Evolutionary conservation across 2,113 vertebrate genomes (phyloP), one percentile per base, ranked within the genome.

Genomic region (Hippolais icterina): DNA sequence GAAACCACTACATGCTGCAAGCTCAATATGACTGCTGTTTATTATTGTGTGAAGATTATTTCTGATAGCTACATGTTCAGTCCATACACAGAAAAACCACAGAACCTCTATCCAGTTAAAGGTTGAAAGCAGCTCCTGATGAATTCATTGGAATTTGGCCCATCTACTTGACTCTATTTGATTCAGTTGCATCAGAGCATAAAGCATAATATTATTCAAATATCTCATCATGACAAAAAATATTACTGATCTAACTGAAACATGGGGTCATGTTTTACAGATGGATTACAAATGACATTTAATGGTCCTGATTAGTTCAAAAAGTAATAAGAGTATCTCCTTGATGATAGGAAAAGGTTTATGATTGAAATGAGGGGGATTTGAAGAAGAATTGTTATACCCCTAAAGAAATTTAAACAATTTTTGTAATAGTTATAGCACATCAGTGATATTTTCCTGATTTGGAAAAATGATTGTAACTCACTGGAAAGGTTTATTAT

Each of bases 401-500:
- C 71, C 90, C 90, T 95, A 94, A 95, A 97, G 96, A 95, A 97
- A 97, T 96, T 94, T 72, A 97, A 95, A 96, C 90, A 97, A 70
- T 96, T 97, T 95, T 97, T 95, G 47, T 97, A 92, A 86, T 88
- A 78, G 90, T 88, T 96, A 95, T 81, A 92, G 59, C 71, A 89
- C 52, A 90, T 77, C 88, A 92, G 71, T 95, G 96, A 80, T 96
- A 97, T 96, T 97, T 97, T 96, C 94, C 71, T 93, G 94, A 93
- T 97, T 96, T 92, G 90, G 76, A 94, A 94, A 96, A 96, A 96
- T 92, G 94, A 94, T 97, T 93, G 83, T 93, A 88, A 90, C 94
- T 92, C 17, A 0, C 79, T 77, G 71, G 88, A 95, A 90, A 93
- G 95, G 96, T 97, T 95, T 97, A 97, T 95, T 96, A 96, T 83